phyloP scores from a whole-genome alignment of 2,113 vertebrate genomes.

The Labeo rohita region DNA sequence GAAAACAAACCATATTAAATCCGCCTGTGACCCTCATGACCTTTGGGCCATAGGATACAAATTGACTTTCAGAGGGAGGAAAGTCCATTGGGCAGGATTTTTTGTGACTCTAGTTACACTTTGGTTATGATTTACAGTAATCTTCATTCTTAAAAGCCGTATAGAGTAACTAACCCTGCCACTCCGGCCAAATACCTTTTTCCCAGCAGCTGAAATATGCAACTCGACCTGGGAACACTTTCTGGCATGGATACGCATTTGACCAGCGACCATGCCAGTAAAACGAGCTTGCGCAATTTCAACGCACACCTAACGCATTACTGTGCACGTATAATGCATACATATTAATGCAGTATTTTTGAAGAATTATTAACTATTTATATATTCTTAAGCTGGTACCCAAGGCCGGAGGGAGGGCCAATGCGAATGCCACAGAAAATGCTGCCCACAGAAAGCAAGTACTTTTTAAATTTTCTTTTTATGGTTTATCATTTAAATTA shows the following conservation, averaged over 20 bases:
- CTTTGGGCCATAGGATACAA: conserved; percentile 61
- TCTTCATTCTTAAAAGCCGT: conserved; percentile 58
- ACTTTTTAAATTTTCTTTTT: conserved; percentile 56
- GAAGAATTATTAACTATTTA: conserved; percentile 62
- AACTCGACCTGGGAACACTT: conserved; percentile 43
- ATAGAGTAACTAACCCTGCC: conserved; percentile 58
- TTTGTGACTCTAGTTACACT: conserved; percentile 73
- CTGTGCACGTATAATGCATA: conserved; percentile 66
- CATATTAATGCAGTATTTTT: conserved; percentile 48
- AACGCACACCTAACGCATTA: conserved; percentile 40
- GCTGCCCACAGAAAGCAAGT: conserved; percentile 78
- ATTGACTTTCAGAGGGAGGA: conserved; percentile 56
- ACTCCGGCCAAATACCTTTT: conserved; percentile 42
- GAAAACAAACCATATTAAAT: conserved; percentile 76
- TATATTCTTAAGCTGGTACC: conserved; percentile 78
- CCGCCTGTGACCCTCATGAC: conserved; percentile 63
- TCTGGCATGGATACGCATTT: conserved; percentile 44
- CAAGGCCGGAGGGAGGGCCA: conserved; percentile 73
- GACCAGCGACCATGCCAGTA: conserved; percentile 56
- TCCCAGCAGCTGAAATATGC: conserved; percentile 46
- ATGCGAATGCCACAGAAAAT: conserved; percentile 76
- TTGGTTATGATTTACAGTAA: conserved; percentile 68
- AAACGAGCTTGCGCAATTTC: conserved; percentile 41
- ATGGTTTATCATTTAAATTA: conserved; percentile 21
- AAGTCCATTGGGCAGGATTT: conserved; percentile 71